phyloP scores from a whole-genome alignment of 2,113 vertebrate genomes.

The Cheirogaleus medius region DNA sequence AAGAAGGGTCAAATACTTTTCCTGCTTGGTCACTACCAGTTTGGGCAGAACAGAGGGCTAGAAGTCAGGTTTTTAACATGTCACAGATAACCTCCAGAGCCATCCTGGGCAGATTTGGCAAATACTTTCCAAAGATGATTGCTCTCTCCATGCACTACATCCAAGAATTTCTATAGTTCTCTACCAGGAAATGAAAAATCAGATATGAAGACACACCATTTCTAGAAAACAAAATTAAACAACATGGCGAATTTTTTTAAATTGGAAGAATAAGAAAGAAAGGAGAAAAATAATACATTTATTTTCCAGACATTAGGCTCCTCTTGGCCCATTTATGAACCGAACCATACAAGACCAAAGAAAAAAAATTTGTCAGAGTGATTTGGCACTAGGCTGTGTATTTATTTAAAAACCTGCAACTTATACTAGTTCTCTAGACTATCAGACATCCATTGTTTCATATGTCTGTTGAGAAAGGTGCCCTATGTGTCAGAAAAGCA shows the following conservation, averaged over 20 bases:
- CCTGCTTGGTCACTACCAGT: not conserved
- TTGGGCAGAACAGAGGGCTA: not conserved
- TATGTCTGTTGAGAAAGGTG: slow-evolving; percentile 86
- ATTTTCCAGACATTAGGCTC: not conserved
- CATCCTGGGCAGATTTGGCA: slow-evolving; percentile 36
- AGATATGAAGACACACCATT: slow-evolving; percentile 10
- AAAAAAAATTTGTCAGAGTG: slow-evolving; percentile 57
- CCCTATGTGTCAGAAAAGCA: slow-evolving; percentile 88
- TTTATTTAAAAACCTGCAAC: slow-evolving; percentile 80
- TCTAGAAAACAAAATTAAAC: slow-evolving; percentile 28
- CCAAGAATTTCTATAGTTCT: slow-evolving; percentile 1
- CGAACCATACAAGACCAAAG: slow-evolving; percentile 55
- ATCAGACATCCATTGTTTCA: slow-evolving; percentile 84
- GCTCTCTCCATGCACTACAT: slow-evolving; percentile 59
- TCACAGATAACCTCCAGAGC: not conserved
- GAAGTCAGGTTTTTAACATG: not conserved
- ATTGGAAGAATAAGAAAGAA: not conserved
- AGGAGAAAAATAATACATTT: not conserved
- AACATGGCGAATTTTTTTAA: not conserved
- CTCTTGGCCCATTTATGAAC: slow-evolving; percentile 30
- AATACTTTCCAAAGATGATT: slow-evolving; percentile 72
- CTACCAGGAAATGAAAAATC: not conserved
- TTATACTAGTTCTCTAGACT: slow-evolving; percentile 69
- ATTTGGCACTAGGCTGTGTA: slow-evolving; percentile 73
- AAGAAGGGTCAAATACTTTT: not conserved